Evolutionary conservation across 2,113 vertebrate genomes (phyloP).

Genomic region (Emberiza fucata): DNA sequence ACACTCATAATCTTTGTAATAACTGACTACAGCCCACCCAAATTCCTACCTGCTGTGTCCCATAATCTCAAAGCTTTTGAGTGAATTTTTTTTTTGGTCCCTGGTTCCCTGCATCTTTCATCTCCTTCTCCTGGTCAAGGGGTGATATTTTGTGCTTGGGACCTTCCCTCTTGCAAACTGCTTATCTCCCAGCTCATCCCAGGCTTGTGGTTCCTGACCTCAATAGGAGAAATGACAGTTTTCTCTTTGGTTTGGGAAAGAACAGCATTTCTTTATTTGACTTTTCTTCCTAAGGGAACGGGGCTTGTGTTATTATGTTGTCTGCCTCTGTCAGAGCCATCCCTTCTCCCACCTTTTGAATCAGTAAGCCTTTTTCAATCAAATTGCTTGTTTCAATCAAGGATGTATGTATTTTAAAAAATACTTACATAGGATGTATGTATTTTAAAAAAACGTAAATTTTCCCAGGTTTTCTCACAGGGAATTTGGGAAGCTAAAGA

Average conservation of each 20-base stretch:
- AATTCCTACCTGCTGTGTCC: background rate
- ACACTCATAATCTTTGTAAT: background rate
- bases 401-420: background rate
- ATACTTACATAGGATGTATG: background rate
- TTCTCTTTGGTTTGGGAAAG: background rate
- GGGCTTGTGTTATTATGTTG: background rate
- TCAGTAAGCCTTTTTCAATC: background rate
- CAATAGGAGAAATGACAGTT: background rate
- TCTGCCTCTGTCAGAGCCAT: background rate
- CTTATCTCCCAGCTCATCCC: background rate
- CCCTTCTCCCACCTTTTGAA: background rate
- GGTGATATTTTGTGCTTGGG: background rate
- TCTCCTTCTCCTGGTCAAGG: background rate
- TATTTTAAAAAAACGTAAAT: background rate
- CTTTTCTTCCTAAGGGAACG: background rate
- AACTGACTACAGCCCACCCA: background rate
- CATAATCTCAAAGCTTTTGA: background rate
- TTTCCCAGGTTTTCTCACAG: background rate
- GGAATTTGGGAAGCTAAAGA: background rate
- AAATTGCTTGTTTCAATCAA: background rate
- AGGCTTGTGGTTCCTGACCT: background rate
- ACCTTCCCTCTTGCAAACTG: background rate
- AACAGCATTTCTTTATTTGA: slow-evolving; percentile 14
- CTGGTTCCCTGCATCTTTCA: background rate
- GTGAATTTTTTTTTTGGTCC: background rate